Base-by-base conservation (phyloP, 2,888 invertebrate species). In the Lucinisca nassula region DNA sequence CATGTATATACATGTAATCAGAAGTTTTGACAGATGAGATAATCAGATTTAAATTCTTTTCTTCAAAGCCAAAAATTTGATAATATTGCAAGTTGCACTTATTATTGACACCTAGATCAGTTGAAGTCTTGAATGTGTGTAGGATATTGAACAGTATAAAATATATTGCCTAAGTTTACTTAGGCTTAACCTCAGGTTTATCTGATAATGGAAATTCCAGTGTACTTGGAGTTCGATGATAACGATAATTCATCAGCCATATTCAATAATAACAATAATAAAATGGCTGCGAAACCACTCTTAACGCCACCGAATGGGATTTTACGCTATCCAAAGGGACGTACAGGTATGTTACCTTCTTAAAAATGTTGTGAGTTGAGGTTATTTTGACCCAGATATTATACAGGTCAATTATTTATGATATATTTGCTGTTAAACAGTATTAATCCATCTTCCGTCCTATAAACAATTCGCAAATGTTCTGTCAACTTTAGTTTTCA, bases 181-280 rank as follows among this genome's bases (percentile, higher is more conserved):
- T 67, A 24, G 35, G 45, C n/a, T 17, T 12, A 67, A 35, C 8
- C 67, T 67, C 35, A 67, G 8, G 35, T 67, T 67, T 67, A 30
- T 10, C 67, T 35, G 67, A 67, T 73, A 51, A 89, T 89, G 87
- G 87, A 89, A 75, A 85, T 87, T 61, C 89, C 89, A 21, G 77
- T 87, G 14, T 89, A 89, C 77, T 76, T 89, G 73, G 89, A 89
- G 70, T 84, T 89, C 67, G 81, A 85, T 17, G 58, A 84, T 55
- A 82, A 84, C 38, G 67, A 73, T 55, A 45, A 17, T 40, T 30
- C 61, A n/a, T 51, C 73, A 27, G 49, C 58, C 17, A 73, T 82
- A 70, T 85, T 82, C 35, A 87, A 84, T 37, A 89, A 89, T 58
- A 83, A 88, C 51, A 61, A 80, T 17, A 77, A 83, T 61, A 85